phyloP scores from a whole-genome alignment of 2,797 vertebrate species.

The Arctocebus calabarensis region DNA sequence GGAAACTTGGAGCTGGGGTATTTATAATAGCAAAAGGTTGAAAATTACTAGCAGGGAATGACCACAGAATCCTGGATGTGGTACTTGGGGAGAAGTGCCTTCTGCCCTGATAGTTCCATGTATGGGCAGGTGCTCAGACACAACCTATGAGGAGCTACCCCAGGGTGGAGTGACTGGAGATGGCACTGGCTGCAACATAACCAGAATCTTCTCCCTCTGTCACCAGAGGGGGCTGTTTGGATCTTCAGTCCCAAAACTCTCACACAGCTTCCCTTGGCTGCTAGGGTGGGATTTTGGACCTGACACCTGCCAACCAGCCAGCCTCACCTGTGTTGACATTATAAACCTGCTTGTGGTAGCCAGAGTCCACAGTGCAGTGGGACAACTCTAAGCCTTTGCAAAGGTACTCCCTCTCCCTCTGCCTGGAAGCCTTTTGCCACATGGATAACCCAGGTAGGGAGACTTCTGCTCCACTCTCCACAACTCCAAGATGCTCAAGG shows the following conservation, averaged over 20 bases:
- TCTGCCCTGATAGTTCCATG: background rate
- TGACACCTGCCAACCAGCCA: background rate
- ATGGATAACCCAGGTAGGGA: background rate
- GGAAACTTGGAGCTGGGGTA: conserved; percentile 27
- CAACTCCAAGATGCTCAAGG: background rate
- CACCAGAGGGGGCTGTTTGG: background rate
- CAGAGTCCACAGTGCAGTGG: background rate
- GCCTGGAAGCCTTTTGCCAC: background rate
- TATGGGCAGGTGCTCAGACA: background rate
- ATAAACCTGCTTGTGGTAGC: background rate
- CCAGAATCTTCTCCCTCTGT: background rate
- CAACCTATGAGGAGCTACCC: background rate
- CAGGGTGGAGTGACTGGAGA: background rate
- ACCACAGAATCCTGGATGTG: background rate
- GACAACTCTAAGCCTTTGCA: background rate
- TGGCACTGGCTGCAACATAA: background rate
- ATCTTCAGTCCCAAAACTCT: background rate
- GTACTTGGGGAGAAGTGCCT: background rate
- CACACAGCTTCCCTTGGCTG: background rate
- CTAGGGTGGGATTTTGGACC: background rate
- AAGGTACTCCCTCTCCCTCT: background rate
- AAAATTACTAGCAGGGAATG: conserved; percentile 48
- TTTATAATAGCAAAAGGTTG: conserved; percentile 57
- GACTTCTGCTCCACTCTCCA: background rate
- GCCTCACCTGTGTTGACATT: background rate